phyloP scores from a whole-genome alignment of 2,113 vertebrate genomes.

The Numida meleagris region DNA sequence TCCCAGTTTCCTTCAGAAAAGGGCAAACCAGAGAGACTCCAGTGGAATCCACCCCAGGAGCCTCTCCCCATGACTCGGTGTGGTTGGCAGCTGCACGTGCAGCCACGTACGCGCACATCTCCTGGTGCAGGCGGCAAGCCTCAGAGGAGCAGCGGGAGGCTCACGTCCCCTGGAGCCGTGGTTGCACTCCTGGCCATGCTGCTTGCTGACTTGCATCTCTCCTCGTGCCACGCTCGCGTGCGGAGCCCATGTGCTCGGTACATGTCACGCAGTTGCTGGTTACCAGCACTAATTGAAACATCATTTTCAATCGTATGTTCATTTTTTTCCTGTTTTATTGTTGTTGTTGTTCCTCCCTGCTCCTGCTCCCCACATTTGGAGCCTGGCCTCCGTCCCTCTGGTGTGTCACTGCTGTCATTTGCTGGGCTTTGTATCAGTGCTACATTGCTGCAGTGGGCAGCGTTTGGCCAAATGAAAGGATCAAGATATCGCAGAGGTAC shows the following conservation, averaged over 20 bases:
- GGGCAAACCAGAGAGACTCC: accelerated
- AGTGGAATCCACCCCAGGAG: background rate
- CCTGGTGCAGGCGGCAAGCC: accelerated
- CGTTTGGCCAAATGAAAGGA: background rate
- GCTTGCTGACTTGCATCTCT: background rate
- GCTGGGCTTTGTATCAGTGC: background rate
- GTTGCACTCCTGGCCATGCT: background rate
- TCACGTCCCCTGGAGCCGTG: accelerated
- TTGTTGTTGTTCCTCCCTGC: too few species aligned
- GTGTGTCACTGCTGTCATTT: background rate
- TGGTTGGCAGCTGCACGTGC: accelerated
- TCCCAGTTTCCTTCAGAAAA: background rate
- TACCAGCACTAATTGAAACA: slow-evolving; percentile 45
- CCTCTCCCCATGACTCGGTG: accelerated
- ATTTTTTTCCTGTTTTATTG: background rate
- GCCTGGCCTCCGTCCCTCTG: background rate
- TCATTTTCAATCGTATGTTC: slow-evolving; percentile 18
- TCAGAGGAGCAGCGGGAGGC: accelerated
- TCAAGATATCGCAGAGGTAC: accelerated
- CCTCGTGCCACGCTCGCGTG: background rate
- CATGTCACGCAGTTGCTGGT: slow-evolving; percentile 2
- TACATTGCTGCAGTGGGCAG: accelerated
- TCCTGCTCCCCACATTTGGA: background rate
- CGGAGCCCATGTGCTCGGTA: slow-evolving; percentile 1
- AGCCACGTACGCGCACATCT: accelerated